Conservation (phyloP, 1,140 invertebrate species). For the Drosophila murphyi region DNA sequence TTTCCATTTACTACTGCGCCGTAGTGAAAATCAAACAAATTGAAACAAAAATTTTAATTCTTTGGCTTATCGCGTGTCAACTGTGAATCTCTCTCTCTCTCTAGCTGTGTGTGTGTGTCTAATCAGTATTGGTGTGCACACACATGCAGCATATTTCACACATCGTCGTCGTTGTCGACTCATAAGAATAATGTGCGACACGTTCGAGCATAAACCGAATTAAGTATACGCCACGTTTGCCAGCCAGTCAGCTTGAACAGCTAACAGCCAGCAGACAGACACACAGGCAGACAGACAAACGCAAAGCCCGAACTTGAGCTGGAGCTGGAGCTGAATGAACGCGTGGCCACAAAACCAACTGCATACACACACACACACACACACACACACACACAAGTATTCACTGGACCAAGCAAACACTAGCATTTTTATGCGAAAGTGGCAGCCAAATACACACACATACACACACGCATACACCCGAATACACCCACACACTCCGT, state of each 20-base stretch:
- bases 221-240: constrained; percentile 82
- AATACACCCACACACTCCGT: not conserved
- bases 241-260: constrained; percentile 49
- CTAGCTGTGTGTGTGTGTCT: constrained; percentile 28
- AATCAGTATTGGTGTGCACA: constrained; percentile 75
- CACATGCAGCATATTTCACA: constrained; percentile 78
- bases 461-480: constrained; percentile 40
- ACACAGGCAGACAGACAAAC: not conserved
- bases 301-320: constrained; percentile 1
- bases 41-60: constrained; percentile 73
- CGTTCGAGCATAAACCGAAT: constrained; percentile 81
- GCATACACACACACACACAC: constrained; percentile 35
- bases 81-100: not conserved
- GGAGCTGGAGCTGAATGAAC: constrained; percentile 28
- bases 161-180: constrained; percentile 57
- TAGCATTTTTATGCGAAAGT: constrained; percentile 51
- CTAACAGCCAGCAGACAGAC: constrained; percentile 19
- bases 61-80: constrained; percentile 38
- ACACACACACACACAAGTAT: constrained; percentile 33
- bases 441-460: constrained; percentile 47
- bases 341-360: constrained; percentile 65
- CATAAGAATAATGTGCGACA: constrained; percentile 81
- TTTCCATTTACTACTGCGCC: constrained; percentile 48
- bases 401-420: constrained; percentile 35
- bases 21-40: constrained; percentile 81